These are phyloP conservation scores for Nysson spinosus DNA, from an alignment of 2,888 invertebrate genomes.

Conservation along the genomic window DNA sequence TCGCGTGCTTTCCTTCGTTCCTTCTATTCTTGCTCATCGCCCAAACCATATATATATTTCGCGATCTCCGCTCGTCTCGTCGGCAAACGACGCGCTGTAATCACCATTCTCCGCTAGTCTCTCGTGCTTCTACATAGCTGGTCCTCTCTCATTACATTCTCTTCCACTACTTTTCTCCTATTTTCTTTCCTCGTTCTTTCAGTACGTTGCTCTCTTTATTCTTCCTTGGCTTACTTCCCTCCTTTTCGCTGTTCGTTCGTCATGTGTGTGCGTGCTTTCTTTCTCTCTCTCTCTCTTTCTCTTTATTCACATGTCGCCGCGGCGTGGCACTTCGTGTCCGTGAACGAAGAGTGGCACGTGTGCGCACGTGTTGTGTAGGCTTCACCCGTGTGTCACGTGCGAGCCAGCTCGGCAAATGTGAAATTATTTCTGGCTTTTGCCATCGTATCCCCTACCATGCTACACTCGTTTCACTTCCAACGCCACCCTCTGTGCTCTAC, in stretches of 20 bases:
- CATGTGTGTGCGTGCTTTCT: no score
- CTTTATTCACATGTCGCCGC: conserved; percentile 37
- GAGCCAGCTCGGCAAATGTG: conserved; percentile 49
- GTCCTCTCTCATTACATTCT: conserved; percentile 3
- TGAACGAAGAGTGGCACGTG: conserved; percentile 23
- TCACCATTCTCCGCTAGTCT: conserved; percentile 51
- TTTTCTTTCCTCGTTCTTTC: conserved; percentile 2
- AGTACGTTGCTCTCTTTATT: not conserved
- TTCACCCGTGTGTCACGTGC: conserved; percentile 39
- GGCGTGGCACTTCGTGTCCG: no score
- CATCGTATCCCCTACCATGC: conserved; percentile 29
- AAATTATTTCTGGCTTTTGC: conserved; percentile 58
- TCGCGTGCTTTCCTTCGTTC: conserved; percentile 44
- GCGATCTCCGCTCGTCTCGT: conserved; percentile 49
- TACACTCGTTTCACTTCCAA: conserved; percentile 2
- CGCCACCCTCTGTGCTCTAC: not conserved
- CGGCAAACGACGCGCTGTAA: conserved; percentile 58
- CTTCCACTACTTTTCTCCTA: conserved; percentile 1
- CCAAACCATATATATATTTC: conserved; percentile 60
- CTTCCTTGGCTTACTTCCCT: not conserved
- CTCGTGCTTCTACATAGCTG: not conserved
- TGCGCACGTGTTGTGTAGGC: conserved; percentile 40
- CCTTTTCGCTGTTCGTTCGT: not conserved
- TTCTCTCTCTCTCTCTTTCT: not conserved
- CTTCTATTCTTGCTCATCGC: conserved; percentile 59